Evolutionary conservation across 2,797 vertebrate genomes (phyloP).

Genomic region (Podarcis siculus): DNA sequence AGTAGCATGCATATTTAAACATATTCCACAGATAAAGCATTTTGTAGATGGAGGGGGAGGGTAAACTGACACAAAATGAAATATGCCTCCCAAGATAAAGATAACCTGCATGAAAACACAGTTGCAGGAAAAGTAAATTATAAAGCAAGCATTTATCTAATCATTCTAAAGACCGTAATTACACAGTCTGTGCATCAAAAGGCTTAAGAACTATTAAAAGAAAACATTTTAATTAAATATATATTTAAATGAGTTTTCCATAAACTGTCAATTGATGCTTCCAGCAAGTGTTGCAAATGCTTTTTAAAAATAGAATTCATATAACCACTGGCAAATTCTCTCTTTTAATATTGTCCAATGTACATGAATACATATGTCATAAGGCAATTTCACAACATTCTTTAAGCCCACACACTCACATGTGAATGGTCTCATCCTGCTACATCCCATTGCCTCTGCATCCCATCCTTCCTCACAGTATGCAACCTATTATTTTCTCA

Average conservation of each 20-base stretch:
- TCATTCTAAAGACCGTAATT: conserved; percentile 82
- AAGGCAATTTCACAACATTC: not conserved
- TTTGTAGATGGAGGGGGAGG: conserved; percentile 67
- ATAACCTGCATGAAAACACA: conserved; percentile 73
- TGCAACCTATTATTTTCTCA: no score
- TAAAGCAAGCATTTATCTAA: conserved; percentile 80
- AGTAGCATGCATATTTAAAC: conserved; percentile 73
- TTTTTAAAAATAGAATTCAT: conserved; percentile 63
- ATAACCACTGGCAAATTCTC: not conserved
- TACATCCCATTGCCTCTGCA: not conserved
- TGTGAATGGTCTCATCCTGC: not conserved
- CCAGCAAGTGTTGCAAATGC: conserved; percentile 69
- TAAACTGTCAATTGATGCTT: conserved; percentile 71
- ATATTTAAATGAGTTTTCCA: conserved; percentile 81
- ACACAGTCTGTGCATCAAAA: conserved; percentile 79
- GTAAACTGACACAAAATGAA: conserved; percentile 75
- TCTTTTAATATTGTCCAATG: not conserved
- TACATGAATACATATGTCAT: not conserved
- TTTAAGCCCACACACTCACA: not conserved
- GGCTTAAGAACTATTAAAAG: conserved; percentile 82
- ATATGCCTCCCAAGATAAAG: conserved; percentile 74
- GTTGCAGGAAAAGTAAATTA: conserved; percentile 78
- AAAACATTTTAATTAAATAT: conserved; percentile 83
- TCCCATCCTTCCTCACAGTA: not conserved
- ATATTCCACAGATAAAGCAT: conserved; percentile 72